phyloP scores from a whole-genome alignment of 2,888 invertebrate species.

The Patella depressa region DNA sequence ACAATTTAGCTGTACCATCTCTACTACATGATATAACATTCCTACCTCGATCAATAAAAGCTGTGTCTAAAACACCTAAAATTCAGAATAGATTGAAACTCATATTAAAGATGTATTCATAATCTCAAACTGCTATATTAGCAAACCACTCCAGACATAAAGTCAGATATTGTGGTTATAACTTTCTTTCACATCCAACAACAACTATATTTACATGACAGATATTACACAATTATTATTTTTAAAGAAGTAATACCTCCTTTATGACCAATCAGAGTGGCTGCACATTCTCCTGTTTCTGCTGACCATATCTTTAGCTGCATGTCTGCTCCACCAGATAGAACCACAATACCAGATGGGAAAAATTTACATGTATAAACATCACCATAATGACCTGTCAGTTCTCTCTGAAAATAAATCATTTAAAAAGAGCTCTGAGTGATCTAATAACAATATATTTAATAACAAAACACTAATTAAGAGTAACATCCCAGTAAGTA shows the following conservation, averaged over 20 bases:
- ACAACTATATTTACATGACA: too few species aligned
- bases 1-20: conserved; percentile 80
- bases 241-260: conserved; percentile 68
- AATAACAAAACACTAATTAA: background rate
- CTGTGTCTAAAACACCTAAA: conserved; percentile 76
- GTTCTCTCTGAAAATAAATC: conserved; percentile 58
- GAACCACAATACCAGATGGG: conserved; percentile 80
- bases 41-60: conserved; percentile 79
- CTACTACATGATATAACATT: conserved; percentile 81
- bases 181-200: too few species aligned
- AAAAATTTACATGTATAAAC: conserved; percentile 80
- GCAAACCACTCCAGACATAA: too few species aligned
- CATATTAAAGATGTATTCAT: too few species aligned
- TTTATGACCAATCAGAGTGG: conserved; percentile 78
- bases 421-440: background rate
- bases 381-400: conserved; percentile 80
- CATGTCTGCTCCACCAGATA: conserved; percentile 81
- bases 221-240: too few species aligned
- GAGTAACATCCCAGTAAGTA: too few species aligned
- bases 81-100: background rate
- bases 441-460: background rate
- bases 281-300: conserved; percentile 79
- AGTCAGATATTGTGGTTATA: too few species aligned
- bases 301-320: conserved; percentile 81
- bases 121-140: too few species aligned